These are phyloP conservation scores for Oncopodura yosiiana DNA, from an alignment of 1,140 invertebrate genomes.

Conservation along the genomic window DNA sequence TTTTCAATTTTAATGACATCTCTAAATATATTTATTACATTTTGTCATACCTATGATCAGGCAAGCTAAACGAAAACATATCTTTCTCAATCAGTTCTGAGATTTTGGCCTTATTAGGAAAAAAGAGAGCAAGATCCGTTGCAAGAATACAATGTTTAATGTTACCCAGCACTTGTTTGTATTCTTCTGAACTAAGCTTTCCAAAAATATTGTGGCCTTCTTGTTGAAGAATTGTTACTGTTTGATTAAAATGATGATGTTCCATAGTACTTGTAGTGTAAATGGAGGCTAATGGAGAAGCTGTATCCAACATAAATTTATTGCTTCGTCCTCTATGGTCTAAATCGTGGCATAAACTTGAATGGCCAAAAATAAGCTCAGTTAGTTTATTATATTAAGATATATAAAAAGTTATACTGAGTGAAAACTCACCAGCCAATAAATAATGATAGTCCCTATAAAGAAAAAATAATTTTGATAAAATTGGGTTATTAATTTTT, in stretches of 20 bases:
- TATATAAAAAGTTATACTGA: too few relatives aligned
- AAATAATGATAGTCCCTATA: too few relatives aligned
- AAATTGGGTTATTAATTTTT: too few relatives aligned
- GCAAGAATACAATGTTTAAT: constrained; percentile 74
- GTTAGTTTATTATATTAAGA: too few relatives aligned
- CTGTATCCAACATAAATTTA: constrained; percentile 70
- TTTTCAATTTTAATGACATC: not conserved
- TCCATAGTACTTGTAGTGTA: constrained; percentile 76
- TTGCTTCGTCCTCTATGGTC: constrained; percentile 77
- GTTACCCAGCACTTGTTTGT: constrained; percentile 61
- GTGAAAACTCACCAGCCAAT: too few relatives aligned
- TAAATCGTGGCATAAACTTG: constrained; percentile 72
- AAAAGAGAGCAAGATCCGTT: constrained; percentile 71
- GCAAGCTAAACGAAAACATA: constrained; percentile 52
- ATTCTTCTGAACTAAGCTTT: constrained; percentile 59
- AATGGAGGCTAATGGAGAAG: constrained; percentile 65
- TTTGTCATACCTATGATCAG: constrained; percentile 49
- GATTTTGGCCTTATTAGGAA: constrained; percentile 59
- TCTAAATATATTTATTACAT: constrained; percentile 1
- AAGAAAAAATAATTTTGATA: too few relatives aligned
- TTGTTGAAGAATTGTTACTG: constrained; percentile 71
- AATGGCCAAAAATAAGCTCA: too few relatives aligned
- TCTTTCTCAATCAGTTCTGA: constrained; percentile 48
- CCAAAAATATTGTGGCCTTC: constrained; percentile 72
- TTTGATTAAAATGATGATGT: constrained; percentile 80